Percentiles rank a stretch among this genome's conserved stretches.
phyloP scores from a whole-genome alignment of 2,113 vertebrate genomes.

The Sturnira hondurensis region DNA sequence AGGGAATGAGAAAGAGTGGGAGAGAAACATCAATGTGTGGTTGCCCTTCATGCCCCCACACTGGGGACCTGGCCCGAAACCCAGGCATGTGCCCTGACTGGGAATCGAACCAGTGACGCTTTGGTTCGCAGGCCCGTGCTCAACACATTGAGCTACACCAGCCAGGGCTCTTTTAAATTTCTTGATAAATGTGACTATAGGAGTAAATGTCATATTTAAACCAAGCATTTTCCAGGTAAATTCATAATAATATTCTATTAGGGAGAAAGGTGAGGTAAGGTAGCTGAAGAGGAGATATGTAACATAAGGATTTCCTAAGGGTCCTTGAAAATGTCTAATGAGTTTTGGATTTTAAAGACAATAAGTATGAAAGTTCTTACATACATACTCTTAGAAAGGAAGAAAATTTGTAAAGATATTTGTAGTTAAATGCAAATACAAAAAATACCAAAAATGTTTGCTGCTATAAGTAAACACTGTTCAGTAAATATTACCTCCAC shows the following conservation, averaged over 20 bases:
- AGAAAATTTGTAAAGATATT: neutral
- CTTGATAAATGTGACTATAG: neutral
- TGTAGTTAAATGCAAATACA: neutral
- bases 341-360: neutral
- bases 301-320: neutral
- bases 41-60: too few relatives aligned
- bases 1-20: too few relatives aligned
- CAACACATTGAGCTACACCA: too few relatives aligned
- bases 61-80: too few relatives aligned
- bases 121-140: too few relatives aligned
- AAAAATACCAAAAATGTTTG: neutral
- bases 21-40: too few relatives aligned
- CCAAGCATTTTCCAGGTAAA: neutral
- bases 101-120: too few relatives aligned
- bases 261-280: neutral
- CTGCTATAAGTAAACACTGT: neutral
- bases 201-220: neutral
- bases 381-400: neutral
- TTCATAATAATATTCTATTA: neutral
- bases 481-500: neutral
- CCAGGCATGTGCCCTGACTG: too few relatives aligned
- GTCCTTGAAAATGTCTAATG: neutral
- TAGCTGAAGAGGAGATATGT: neutral
- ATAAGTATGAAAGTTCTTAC: neutral
- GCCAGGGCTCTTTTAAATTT: neutral